phyloP scores from a whole-genome alignment of 2,113 vertebrate species.

The Agelaius tricolor region DNA sequence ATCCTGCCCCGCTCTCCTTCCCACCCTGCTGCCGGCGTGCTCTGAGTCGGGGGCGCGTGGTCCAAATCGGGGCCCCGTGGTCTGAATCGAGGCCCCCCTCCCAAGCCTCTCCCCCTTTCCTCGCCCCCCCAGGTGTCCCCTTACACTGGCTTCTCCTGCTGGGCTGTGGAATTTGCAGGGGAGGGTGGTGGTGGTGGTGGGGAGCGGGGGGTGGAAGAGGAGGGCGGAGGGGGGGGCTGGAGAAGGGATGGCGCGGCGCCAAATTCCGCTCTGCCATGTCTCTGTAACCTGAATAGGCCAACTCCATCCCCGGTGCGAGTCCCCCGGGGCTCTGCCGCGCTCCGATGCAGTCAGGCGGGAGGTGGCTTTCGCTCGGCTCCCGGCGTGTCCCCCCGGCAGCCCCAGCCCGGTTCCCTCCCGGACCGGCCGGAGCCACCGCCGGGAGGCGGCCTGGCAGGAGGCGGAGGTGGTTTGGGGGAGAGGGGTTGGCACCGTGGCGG shows the following conservation, averaged over 20 bases:
- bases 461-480: neutral
- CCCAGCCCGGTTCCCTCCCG: neutral
- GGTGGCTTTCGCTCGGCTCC: neutral
- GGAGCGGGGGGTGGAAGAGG: neutral
- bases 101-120: neutral
- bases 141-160: constrained; percentile 7
- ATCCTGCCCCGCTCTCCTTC: constrained; percentile 61
- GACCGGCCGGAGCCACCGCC: neutral
- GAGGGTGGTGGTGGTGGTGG: neutral
- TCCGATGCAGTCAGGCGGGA: constrained; percentile 14
- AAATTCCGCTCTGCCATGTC: constrained; percentile 41
- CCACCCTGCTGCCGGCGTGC: neutral
- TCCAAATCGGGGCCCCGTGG: neutral
- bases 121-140: constrained; percentile 26
- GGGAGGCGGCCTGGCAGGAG: neutral
- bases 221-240: neutral
- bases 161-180: neutral
- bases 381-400: neutral
- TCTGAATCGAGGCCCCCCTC: neutral
- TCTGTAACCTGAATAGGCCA: constrained; percentile 49
- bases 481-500: neutral
- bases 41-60: neutral
- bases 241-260: constrained; percentile 22
- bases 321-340: constrained; percentile 23
- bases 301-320: constrained; percentile 71